These are phyloP conservation scores for Kryptolebias ocellatus DNA, from an alignment of 2,797 vertebrate species.

Conservation along the genomic window DNA sequence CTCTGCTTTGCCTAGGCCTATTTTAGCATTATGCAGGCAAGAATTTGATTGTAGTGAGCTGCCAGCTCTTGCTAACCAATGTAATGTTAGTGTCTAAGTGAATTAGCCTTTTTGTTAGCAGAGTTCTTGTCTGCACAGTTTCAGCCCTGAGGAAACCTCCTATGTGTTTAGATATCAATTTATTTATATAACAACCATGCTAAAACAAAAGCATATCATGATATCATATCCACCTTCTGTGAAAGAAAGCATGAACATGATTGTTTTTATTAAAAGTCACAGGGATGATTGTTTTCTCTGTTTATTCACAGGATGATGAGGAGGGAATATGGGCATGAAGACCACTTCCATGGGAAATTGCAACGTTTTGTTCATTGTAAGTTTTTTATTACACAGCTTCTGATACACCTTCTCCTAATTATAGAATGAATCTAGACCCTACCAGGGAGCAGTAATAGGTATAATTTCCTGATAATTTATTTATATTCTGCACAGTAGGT, in stretches of 20 bases:
- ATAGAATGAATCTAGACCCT: slow-evolving; percentile 18
- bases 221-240: slow-evolving; percentile 55
- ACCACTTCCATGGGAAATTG: slow-evolving; percentile 78
- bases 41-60: slow-evolving; percentile 44
- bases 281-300: slow-evolving; percentile 16
- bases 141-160: slow-evolving; percentile 57
- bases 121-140: slow-evolving; percentile 63
- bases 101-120: slow-evolving; percentile 72
- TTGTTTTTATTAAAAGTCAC: slow-evolving; percentile 60
- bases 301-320: slow-evolving; percentile 90
- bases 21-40: slow-evolving; percentile 59
- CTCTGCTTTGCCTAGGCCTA: slow-evolving; percentile 28
- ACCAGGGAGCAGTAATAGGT: slow-evolving; percentile 19
- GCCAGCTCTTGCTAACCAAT: slow-evolving; percentile 62
- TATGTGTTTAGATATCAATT: slow-evolving; percentile 60
- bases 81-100: slow-evolving; percentile 70
- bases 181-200: slow-evolving; percentile 41
- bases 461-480: slow-evolving; percentile 46
- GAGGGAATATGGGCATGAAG: slow-evolving; percentile 97
- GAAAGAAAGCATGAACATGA: slow-evolving; percentile 47
- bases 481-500: slow-evolving; percentile 49
- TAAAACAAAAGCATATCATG: slow-evolving; percentile 45
- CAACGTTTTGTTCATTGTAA: slow-evolving; percentile 73
- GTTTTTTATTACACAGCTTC: slow-evolving; percentile 30
- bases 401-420: slow-evolving; percentile 7